These are phyloP conservation scores for Capricornis sumatraensis DNA, from an alignment of 2,113 vertebrate genomes.

Conservation along the genomic window DNA sequence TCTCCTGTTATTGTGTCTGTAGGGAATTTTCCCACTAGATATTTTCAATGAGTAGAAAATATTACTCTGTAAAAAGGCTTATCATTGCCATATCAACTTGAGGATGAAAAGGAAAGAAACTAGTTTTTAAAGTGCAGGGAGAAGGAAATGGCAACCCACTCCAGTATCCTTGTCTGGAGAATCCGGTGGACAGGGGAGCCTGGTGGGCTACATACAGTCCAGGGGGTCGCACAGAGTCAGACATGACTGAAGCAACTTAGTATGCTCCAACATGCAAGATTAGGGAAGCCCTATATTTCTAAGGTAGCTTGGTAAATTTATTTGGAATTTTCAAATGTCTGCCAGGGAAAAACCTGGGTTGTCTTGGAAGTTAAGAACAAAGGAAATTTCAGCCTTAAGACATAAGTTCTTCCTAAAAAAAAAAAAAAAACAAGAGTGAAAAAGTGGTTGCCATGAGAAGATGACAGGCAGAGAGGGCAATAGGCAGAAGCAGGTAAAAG, in stretches of 20 bases:
- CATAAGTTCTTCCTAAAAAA: neutral
- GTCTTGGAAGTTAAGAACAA: neutral
- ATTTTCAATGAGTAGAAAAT: neutral
- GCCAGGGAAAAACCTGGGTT: neutral
- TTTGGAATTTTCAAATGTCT: neutral
- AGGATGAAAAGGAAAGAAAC: neutral
- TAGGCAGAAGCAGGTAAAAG: neutral
- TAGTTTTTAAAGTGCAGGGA: neutral
- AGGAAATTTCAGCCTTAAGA: neutral
- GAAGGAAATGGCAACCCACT: no score
- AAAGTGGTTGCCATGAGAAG: neutral
- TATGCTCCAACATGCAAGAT: neutral
- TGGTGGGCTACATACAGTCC: no score
- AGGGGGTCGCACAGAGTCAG: no score
- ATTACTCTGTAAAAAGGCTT: neutral
- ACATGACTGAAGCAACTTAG: no score
- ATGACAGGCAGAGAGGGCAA: neutral
- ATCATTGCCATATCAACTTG: neutral
- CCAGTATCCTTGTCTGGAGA: no score
- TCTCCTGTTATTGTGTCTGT: neutral
- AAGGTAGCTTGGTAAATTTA: neutral
- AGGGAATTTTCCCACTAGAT: neutral
- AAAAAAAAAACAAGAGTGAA: neutral
- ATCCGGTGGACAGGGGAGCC: no score
- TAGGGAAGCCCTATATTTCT: neutral